Percentiles rank a stretch among this genome's conserved stretches.
Conservation (phyloP, 2,797 vertebrate genomes). For the Lindbergichthys nudifrons region DNA sequence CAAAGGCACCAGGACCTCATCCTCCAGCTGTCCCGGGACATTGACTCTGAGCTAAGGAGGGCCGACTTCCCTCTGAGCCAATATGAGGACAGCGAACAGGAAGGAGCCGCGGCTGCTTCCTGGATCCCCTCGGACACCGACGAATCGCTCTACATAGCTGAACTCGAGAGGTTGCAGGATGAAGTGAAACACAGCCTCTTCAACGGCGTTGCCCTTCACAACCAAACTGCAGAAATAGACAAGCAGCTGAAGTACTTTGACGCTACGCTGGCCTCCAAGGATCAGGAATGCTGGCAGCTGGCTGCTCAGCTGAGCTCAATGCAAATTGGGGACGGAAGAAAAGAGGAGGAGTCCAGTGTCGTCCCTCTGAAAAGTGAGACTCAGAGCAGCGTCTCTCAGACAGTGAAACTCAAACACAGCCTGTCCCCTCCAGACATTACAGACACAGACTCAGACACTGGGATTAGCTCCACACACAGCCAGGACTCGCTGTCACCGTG, state of each 20-base stretch:
- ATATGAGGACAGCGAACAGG: constrained; percentile 43
- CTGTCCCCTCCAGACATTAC: constrained; percentile 85
- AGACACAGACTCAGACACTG: constrained; percentile 98
- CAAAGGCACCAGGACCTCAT: constrained; percentile 88
- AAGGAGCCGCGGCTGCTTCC: constrained; percentile 61
- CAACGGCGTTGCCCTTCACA: constrained; percentile 88
- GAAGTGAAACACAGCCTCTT: constrained; percentile 89
- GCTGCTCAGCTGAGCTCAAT: constrained; percentile 87
- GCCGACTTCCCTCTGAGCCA: constrained; percentile 33
- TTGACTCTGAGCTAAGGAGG: constrained; percentile 87
- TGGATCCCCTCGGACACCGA: constrained; percentile 48
- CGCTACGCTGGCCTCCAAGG: constrained; percentile 86
- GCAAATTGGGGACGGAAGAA: constrained; percentile 74
- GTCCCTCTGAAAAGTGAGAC: constrained; percentile 67
- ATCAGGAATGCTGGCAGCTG: constrained; percentile 91
- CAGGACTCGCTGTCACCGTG: constrained; percentile 92
- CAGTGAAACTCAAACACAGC: constrained; percentile 79
- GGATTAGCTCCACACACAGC: constrained; percentile 98
- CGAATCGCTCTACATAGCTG: constrained; percentile 54
- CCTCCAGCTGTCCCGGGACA: constrained; percentile 87
- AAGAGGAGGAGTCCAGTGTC: constrained; percentile 60
- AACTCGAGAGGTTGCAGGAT: constrained; percentile 82
- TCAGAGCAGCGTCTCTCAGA: constrained; percentile 64
- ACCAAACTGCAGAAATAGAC: constrained; percentile 87
- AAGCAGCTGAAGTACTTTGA: constrained; percentile 88